These are phyloP conservation scores for Sebastes cheni DNA, from an alignment of 2,797 vertebrate genomes.

Conservation along the genomic window DNA sequence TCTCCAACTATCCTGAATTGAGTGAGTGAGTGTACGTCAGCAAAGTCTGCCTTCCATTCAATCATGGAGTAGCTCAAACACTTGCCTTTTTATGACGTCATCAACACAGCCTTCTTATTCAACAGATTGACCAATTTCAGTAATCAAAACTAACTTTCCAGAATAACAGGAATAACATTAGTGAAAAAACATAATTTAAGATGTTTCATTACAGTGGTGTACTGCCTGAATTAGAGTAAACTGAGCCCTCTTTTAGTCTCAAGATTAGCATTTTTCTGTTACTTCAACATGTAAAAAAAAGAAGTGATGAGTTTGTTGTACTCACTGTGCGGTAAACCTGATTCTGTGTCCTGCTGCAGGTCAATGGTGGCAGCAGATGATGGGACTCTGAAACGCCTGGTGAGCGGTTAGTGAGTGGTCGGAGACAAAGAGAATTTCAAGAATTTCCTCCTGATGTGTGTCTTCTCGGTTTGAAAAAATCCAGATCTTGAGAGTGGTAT, in stretches of 20 bases:
- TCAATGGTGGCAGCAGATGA: constrained; percentile 23
- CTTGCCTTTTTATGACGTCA: not conserved
- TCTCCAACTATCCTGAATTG: not conserved
- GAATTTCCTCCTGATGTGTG: constrained; percentile 58
- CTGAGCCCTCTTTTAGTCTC: not conserved
- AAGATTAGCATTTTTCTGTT: not conserved
- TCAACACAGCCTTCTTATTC: not conserved
- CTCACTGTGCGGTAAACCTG: constrained; percentile 52
- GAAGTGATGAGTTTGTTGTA: not conserved
- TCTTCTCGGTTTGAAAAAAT: constrained; percentile 26
- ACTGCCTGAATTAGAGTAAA: not conserved
- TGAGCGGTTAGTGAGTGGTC: not conserved
- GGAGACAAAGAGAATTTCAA: constrained; percentile 59
- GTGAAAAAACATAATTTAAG: not conserved
- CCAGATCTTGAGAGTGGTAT: constrained; percentile 20
- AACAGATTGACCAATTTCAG: not conserved
- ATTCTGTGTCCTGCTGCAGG: constrained; percentile 10
- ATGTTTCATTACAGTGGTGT: not conserved
- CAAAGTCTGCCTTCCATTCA: not conserved
- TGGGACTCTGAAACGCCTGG: constrained; percentile 24
- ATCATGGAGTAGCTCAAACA: not conserved
- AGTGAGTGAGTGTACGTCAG: not conserved
- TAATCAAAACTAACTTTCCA: not conserved
- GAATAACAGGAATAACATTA: not conserved
- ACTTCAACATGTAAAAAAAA: not conserved